phyloP scores from a whole-genome alignment of 2,113 vertebrate genomes.

The Hyaena hyaena region DNA sequence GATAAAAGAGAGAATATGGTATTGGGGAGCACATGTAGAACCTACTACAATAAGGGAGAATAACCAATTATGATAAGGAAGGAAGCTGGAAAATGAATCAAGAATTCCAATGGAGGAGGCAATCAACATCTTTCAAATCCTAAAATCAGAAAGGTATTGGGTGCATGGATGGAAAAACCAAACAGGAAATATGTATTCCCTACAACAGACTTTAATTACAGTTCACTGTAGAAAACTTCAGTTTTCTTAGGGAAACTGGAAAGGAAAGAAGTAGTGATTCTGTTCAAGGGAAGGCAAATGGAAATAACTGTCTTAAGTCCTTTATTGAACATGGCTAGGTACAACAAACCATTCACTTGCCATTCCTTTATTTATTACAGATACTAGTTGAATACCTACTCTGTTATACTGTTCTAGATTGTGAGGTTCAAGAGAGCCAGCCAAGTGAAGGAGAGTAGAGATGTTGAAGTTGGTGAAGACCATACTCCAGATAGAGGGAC shows the following conservation, averaged over 20 bases:
- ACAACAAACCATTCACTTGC: not conserved
- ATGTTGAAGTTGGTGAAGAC: not conserved
- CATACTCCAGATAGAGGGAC: not conserved
- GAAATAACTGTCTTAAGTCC: not conserved
- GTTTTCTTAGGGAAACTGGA: not conserved
- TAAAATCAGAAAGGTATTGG: not conserved
- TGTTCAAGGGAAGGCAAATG: not conserved
- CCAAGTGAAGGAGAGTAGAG: not conserved
- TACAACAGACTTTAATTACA: not conserved
- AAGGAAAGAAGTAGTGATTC: not conserved
- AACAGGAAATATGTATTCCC: not conserved
- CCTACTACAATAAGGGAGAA: not conserved
- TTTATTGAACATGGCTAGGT: not conserved
- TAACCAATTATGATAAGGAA: not conserved
- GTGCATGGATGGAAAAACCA: not conserved
- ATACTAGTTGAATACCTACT: not conserved
- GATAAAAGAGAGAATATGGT: not conserved
- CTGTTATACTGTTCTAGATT: not conserved
- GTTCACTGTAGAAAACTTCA: too few species aligned
- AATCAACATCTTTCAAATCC: not conserved
- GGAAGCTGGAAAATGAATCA: not conserved
- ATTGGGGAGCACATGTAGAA: not conserved
- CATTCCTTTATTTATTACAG: not conserved
- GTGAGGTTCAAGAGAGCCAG: not conserved
- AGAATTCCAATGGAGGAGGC: not conserved